Conservation (phyloP, 1,140 invertebrate genomes). For the Solenopsis fugax region DNA sequence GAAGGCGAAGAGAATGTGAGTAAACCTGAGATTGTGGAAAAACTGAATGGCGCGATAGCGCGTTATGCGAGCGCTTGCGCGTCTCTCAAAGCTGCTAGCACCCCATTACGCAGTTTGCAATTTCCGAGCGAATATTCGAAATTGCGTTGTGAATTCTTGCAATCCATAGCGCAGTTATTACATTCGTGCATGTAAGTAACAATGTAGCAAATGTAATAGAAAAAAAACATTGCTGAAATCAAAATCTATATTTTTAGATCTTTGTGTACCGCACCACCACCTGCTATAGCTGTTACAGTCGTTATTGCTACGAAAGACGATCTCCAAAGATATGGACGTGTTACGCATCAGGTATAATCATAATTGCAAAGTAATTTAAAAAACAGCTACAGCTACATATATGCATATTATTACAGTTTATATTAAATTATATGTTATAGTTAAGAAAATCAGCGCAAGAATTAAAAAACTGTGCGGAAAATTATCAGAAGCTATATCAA, state of each 20-base stretch:
- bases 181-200: slow-evolving; percentile 89
- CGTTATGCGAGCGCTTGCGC: slow-evolving; percentile 90
- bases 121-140: slow-evolving; percentile 94
- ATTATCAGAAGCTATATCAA: slow-evolving; percentile 94
- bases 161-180: slow-evolving; percentile 91
- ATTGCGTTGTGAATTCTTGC: slow-evolving; percentile 92
- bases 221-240: background rate
- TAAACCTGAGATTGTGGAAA: slow-evolving; percentile 86
- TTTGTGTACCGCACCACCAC: slow-evolving; percentile 95
- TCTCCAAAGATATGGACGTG: slow-evolving; percentile 93
- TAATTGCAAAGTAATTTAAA: background rate
- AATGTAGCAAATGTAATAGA: background rate
- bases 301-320: slow-evolving; percentile 93
- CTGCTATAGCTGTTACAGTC: slow-evolving; percentile 95
- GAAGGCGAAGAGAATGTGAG: slow-evolving; percentile 78
- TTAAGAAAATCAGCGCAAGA: slow-evolving; percentile 92
- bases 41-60: slow-evolving; percentile 88
- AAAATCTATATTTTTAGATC: slow-evolving; percentile 85
- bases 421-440: slow-evolving; percentile 78
- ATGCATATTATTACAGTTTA: background rate
- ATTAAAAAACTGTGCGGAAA: slow-evolving; percentile 91
- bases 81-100: slow-evolving; percentile 91
- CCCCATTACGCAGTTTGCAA: slow-evolving; percentile 89
- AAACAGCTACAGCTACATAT: background rate
- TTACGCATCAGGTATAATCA: slow-evolving; percentile 89